Percentiles rank a stretch among this genome's conserved stretches.
phyloP scores from a whole-genome alignment of 2,888 invertebrate species.

The Heteromurus nitidus region DNA sequence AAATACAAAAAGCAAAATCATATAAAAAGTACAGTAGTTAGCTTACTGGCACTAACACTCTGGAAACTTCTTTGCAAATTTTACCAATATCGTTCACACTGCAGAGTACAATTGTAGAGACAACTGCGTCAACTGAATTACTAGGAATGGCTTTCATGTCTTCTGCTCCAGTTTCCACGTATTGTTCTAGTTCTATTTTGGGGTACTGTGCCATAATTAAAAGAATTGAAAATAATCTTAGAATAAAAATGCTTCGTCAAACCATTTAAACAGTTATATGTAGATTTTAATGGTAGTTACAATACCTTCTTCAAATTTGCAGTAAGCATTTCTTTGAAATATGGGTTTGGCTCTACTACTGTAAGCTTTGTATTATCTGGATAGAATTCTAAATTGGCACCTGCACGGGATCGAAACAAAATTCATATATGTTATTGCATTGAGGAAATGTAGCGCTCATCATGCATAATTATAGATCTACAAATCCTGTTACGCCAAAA shows the following conservation, averaged over 20 bases:
- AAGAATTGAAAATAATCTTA: too few species aligned
- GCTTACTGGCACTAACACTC: constrained; percentile 74
- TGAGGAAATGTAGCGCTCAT: too few species aligned
- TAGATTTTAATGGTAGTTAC: too few species aligned
- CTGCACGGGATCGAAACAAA: too few species aligned
- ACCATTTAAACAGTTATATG: too few species aligned
- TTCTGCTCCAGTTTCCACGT: constrained; percentile 68
- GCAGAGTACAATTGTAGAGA: constrained; percentile 74
- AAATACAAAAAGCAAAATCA: not conserved
- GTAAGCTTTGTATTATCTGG: constrained; percentile 67
- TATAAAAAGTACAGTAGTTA: too few species aligned
- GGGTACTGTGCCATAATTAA: constrained; percentile 65
- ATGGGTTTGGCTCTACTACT: constrained; percentile 66
- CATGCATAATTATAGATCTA: too few species aligned
- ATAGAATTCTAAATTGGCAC: constrained; percentile 67
- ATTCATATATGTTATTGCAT: too few species aligned
- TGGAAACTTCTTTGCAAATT: constrained; percentile 73
- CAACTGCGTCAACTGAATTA: constrained; percentile 74
- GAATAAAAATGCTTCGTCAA: too few species aligned
- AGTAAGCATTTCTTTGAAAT: constrained; percentile 58
- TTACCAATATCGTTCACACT: constrained; percentile 71
- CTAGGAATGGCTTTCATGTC: constrained; percentile 73
- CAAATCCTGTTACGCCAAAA: constrained; percentile 58
- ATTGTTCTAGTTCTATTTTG: constrained; percentile 69
- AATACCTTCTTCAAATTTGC: constrained; percentile 63